Evolutionary conservation across 2,113 vertebrate genomes (phyloP), one percentile per base, ranked within the genome.

Genomic region (Callopanchax toddi): DNA sequence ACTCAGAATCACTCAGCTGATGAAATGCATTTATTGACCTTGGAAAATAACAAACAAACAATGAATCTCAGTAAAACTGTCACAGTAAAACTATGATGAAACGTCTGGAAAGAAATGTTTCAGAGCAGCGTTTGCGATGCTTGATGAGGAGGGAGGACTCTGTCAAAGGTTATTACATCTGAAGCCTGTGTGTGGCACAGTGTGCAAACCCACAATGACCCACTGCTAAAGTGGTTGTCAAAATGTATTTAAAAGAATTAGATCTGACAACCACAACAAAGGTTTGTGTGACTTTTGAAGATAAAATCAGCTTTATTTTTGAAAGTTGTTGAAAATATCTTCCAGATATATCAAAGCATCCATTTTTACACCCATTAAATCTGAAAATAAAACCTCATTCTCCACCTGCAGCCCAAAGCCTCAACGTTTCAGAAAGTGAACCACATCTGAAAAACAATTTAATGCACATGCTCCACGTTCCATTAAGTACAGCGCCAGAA

Each of bases 151-250:
- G 43, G 51, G 23, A 55, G 55, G 37, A 71, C 45, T 69, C 36
- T 57, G 83, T 86, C 76, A 82, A 39, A 76, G 42, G 37, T 29
- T 71, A 66, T 82, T 78, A 76, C 44, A 45, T 58, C 20, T 67
- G 26, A 53, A 74, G 66, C 23, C 44, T 53, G 55, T 43, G 58
- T 60, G 68, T 54, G 55, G 52, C 72, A 11, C 57, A 45, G 69
- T 37, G 55, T 52, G 60, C 48, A 71, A 37, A 46, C 17, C 23
- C 15, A 26, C 66, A 53, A 60, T 42, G 64, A 46, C 73, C n/a
- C 32, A 25, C 67, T 54, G 77, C 64, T 73, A 37, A 79, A 76
- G 59, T 7, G 44, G 21, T 13, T 72, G 69, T 81, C 72, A 73
- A 74, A 79, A 78, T n/a, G n/a, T n/a, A n/a, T n/a, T n/a, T n/a